These are phyloP conservation scores for Volucella bombylans DNA, from an alignment of 2,888 invertebrate genomes.

Conservation along the genomic window DNA sequence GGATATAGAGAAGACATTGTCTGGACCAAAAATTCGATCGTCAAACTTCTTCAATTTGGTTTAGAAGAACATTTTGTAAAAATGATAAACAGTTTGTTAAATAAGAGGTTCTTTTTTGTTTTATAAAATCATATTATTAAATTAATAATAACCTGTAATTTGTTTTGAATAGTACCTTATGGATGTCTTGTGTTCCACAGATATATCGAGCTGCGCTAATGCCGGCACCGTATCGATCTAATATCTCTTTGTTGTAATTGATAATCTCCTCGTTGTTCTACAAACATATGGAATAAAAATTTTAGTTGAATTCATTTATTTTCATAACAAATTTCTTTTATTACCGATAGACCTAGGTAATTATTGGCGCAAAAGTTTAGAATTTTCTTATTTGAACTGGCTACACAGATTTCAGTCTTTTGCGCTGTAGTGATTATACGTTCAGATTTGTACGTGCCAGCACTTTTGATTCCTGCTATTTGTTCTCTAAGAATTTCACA, in stretches of 20 bases:
- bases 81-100: no score
- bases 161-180: constrained; percentile 84
- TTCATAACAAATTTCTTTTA: constrained; percentile 75
- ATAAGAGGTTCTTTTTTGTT: no score
- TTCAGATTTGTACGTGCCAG: constrained; percentile 94
- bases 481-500: constrained; percentile 83
- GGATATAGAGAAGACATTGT: no score
- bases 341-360: constrained; percentile 93
- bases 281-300: constrained; percentile 58
- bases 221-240: constrained; percentile 92
- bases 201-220: constrained; percentile 95
- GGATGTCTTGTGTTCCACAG: constrained; percentile 93
- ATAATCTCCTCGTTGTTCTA: constrained; percentile 92
- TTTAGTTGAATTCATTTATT: constrained; percentile 1
- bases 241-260: constrained; percentile 87
- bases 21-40: no score
- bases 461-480: constrained; percentile 86
- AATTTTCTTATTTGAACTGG: constrained; percentile 85
- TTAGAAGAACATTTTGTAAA: no score
- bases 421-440: constrained; percentile 91
- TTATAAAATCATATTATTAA: not conserved
- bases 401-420: constrained; percentile 88
- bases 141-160: not conserved
- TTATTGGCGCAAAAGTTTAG: constrained; percentile 97
- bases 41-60: no score